These are phyloP conservation scores for Cyprinodon brontotheroides DNA, from an alignment of 2,113 vertebrate species.

Conservation along the genomic window DNA sequence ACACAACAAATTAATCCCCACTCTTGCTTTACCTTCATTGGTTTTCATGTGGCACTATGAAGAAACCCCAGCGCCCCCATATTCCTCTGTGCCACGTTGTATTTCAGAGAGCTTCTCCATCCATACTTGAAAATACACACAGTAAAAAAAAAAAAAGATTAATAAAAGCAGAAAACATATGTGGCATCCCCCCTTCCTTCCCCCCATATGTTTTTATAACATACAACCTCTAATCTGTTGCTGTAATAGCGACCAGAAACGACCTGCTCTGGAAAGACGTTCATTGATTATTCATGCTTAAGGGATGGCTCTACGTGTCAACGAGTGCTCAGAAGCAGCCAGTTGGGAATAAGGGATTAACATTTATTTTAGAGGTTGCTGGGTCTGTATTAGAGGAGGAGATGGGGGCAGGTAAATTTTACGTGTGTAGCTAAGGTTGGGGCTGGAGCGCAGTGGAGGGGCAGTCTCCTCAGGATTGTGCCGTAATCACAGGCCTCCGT, in stretches of 20 bases:
- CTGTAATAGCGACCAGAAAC: slow-evolving; percentile 56
- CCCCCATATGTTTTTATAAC: slow-evolving; percentile 36
- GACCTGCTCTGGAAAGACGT: slow-evolving; percentile 57
- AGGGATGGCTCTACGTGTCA: slow-evolving; percentile 57
- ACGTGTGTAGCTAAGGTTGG: slow-evolving; percentile 36
- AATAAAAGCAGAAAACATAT: slow-evolving; percentile 12
- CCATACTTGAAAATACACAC: slow-evolving; percentile 16
- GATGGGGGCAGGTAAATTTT: slow-evolving; percentile 22
- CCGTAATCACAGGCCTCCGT: slow-evolving; percentile 76
- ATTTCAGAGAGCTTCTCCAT: slow-evolving; percentile 12
- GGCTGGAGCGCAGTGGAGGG: slow-evolving; percentile 49
- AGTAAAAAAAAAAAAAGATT: neutral
- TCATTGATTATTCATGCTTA: slow-evolving; percentile 74
- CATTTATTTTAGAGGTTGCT: slow-evolving; percentile 75
- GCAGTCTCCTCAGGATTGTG: slow-evolving; percentile 73
- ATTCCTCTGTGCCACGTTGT: slow-evolving; percentile 30
- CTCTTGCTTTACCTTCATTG: slow-evolving; percentile 60
- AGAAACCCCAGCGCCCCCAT: slow-evolving; percentile 31
- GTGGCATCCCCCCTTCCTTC: slow-evolving; percentile 14
- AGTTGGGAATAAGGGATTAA: slow-evolving; percentile 73
- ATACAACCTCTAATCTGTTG: slow-evolving; percentile 67
- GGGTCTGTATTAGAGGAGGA: slow-evolving; percentile 56
- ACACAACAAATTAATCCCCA: slow-evolving; percentile 69
- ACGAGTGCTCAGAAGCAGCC: slow-evolving; percentile 63
- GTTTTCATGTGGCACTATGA: slow-evolving; percentile 59